Evolutionary conservation across 2,797 vertebrate species (phyloP).

Genomic region (Adrianichthys oophorus): DNA sequence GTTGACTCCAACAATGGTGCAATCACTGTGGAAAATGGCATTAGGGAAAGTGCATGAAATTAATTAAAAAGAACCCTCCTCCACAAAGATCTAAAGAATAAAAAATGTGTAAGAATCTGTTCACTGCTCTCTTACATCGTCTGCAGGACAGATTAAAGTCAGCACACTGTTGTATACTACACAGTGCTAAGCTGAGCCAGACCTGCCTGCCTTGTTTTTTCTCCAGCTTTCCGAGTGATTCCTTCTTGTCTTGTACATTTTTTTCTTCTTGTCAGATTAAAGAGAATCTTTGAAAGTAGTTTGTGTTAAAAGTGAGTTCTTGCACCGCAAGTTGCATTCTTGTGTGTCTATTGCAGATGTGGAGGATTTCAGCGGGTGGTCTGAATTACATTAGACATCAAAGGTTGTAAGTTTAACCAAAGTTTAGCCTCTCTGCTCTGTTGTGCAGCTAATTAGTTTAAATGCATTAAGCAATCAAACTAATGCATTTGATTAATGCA

Average conservation of each 20-base stretch:
- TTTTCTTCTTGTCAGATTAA: slow-evolving; percentile 62
- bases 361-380: slow-evolving; percentile 25
- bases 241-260: slow-evolving; percentile 52
- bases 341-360: slow-evolving; percentile 17
- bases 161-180: slow-evolving; percentile 17
- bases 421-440: slow-evolving; percentile 22
- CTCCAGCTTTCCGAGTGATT: slow-evolving; percentile 21
- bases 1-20: slow-evolving; percentile 2
- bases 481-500: no score
- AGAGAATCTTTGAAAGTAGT: slow-evolving; percentile 69
- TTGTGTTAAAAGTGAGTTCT: slow-evolving; percentile 50
- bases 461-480: background rate
- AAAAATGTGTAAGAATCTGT: background rate
- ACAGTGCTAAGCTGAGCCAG: slow-evolving; percentile 17
- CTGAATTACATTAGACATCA: slow-evolving; percentile 61
- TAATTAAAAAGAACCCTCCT: background rate
- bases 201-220: slow-evolving; percentile 15
- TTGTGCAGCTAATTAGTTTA: slow-evolving; percentile 17
- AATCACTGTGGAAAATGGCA: background rate
- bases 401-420: slow-evolving; percentile 40
- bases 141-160: background rate
- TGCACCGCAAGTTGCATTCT: slow-evolving; percentile 25
- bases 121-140: slow-evolving; percentile 8
- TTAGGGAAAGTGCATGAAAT: background rate
- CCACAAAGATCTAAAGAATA: slow-evolving; percentile 5